Percentiles rank a stretch among this genome's conserved stretches.
These are phyloP conservation scores for Brevimyrus niger DNA, from an alignment of 2,113 vertebrate species.

Conservation along the genomic window DNA sequence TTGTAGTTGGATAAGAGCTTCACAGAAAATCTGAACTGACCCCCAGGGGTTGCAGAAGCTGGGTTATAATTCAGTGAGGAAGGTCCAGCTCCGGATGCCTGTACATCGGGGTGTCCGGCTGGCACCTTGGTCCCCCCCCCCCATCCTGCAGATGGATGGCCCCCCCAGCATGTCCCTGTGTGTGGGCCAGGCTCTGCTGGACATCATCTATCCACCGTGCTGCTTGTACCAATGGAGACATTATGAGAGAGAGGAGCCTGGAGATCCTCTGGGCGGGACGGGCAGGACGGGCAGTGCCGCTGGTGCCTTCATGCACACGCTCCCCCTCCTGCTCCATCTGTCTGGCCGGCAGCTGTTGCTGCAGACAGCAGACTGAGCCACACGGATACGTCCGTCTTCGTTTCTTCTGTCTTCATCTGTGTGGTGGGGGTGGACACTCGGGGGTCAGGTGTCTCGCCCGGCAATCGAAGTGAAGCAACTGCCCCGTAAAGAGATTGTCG, in stretches of 20 bases:
- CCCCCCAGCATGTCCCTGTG: background rate
- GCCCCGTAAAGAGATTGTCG: constrained; percentile 1
- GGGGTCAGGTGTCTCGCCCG: background rate
- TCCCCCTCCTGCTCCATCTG: background rate
- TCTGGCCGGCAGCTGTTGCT: background rate
- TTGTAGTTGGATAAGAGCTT: background rate
- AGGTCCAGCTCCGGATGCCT: background rate
- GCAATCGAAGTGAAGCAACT: background rate
- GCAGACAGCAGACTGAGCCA: background rate
- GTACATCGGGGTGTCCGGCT: background rate
- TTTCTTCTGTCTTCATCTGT: background rate
- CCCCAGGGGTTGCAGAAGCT: background rate
- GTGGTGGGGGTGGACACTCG: background rate
- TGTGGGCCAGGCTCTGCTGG: background rate
- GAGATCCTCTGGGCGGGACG: too few species aligned
- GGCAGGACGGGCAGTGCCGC: background rate
- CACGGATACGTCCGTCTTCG: background rate
- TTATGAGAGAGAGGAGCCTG: background rate
- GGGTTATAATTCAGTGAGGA: background rate
- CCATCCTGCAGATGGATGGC: too few species aligned
- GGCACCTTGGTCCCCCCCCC: background rate
- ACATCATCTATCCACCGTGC: background rate
- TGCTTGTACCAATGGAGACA: background rate
- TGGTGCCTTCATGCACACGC: too few species aligned
- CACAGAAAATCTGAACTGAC: background rate